These are phyloP conservation scores for Trachymyrmex cornetzi DNA, from an alignment of 1,140 invertebrate species.

Conservation along the genomic window DNA sequence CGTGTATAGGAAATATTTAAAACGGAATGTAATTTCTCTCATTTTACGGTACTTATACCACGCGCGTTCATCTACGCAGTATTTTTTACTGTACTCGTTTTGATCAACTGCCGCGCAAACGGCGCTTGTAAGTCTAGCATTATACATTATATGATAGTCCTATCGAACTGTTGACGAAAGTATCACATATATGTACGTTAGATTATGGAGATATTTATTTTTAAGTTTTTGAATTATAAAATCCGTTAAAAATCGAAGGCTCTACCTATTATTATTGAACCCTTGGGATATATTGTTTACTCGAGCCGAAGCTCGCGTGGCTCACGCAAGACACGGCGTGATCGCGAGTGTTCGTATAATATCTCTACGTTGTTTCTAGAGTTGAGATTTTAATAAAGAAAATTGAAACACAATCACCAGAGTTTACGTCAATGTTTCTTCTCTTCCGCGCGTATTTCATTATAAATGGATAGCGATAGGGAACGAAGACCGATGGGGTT, in stretches of 20 bases:
- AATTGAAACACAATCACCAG: neutral
- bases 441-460: neutral
- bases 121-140: conserved; percentile 59
- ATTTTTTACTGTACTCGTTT: conserved; percentile 72
- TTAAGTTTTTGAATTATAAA: conserved; percentile 81
- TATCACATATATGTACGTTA: conserved; percentile 82
- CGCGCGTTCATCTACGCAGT: conserved; percentile 53
- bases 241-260: conserved; percentile 74
- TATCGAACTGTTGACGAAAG: conserved; percentile 82
- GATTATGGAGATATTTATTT: conserved; percentile 81
- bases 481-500: neutral
- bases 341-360: conserved; percentile 17
- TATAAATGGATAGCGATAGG: neutral
- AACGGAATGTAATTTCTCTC: conserved; percentile 43
- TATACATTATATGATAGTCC: conserved; percentile 68
- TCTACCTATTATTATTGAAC: conserved; percentile 72
- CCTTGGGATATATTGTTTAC: conserved; percentile 53
- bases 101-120: conserved; percentile 66
- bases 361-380: conserved; percentile 60
- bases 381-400: conserved; percentile 59
- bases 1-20: neutral
- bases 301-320: neutral
- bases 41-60: conserved; percentile 19
- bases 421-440: neutral
- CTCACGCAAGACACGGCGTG: neutral